Conservation (phyloP, 2,113 vertebrate species). For the Chascanopsetta lugubris region DNA sequence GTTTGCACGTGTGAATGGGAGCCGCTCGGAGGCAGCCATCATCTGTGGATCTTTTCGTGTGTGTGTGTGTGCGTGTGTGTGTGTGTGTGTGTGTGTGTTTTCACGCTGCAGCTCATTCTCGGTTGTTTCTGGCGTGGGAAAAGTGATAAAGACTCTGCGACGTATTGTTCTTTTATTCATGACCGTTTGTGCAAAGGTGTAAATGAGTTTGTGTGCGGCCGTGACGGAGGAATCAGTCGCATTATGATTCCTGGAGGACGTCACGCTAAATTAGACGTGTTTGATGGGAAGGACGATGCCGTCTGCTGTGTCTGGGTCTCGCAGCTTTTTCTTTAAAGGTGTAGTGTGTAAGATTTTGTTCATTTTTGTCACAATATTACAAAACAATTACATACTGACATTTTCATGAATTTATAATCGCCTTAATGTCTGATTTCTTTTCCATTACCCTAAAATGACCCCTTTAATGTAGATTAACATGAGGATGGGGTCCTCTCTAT, state of each 20-base stretch:
- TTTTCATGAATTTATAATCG: too few species aligned
- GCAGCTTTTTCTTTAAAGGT: constrained; percentile 40
- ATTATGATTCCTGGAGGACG: constrained; percentile 57
- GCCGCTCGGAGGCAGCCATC: constrained; percentile 50
- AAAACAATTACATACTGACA: too few species aligned
- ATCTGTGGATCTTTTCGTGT: constrained; percentile 41
- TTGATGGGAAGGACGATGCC: constrained; percentile 49
- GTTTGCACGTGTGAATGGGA: constrained; percentile 69
- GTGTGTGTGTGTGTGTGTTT: constrained; percentile 43
- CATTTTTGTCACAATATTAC: too few species aligned
- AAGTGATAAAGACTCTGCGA: constrained; percentile 35
- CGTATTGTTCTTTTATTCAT: constrained; percentile 14
- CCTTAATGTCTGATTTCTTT: too few species aligned
- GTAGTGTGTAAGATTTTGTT: too few species aligned
- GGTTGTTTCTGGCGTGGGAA: constrained; percentile 35
- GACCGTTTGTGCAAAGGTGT: constrained; percentile 6
- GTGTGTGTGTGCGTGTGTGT: constrained; percentile 38
- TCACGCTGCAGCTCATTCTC: constrained; percentile 39
- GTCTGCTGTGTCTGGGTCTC: constrained; percentile 47
- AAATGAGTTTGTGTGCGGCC: constrained; percentile 32
- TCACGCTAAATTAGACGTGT: constrained; percentile 55
- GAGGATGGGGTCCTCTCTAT: too few species aligned
- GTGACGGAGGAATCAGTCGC: constrained; percentile 49
- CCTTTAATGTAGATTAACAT: too few species aligned
- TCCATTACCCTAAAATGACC: too few species aligned